Evolutionary conservation across 2,797 vertebrate species (phyloP).

Genomic region (Esox lucius): DNA sequence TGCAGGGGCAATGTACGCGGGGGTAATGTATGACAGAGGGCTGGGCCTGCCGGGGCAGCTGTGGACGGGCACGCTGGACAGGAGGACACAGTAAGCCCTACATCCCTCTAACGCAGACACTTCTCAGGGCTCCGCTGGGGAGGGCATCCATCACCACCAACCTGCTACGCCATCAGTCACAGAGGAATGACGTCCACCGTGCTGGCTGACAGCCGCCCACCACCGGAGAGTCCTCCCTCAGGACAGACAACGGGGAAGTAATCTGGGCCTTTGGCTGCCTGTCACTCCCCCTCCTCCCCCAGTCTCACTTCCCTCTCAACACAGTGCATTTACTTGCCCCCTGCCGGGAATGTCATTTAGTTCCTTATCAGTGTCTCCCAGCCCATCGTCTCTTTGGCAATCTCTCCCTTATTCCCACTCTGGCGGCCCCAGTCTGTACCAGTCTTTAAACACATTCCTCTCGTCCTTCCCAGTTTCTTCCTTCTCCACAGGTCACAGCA

Average conservation of each 20-base stretch:
- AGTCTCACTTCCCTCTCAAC: neutral
- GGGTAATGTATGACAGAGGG: conserved; percentile 36
- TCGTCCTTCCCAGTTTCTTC: neutral
- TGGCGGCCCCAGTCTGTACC: neutral
- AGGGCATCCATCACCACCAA: conserved; percentile 44
- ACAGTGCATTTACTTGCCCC: neutral
- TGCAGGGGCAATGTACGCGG: too few relatives aligned
- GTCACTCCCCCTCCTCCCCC: conserved; percentile 18
- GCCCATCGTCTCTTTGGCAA: conserved; percentile 4
- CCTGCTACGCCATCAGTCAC: conserved; percentile 53
- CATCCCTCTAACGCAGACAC: conserved; percentile 59
- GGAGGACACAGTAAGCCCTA: conserved; percentile 42
- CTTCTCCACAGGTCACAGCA: neutral
- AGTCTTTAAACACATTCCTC: neutral
- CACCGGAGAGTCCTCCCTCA: conserved; percentile 18
- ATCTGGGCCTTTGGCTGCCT: conserved; percentile 48
- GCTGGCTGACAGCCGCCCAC: conserved; percentile 16
- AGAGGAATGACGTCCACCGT: conserved; percentile 40
- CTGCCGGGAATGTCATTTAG: neutral
- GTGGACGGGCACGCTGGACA: too few relatives aligned
- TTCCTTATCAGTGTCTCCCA: neutral
- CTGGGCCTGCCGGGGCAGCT: too few relatives aligned
- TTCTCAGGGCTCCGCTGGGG: conserved; percentile 33
- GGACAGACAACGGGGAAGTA: conserved; percentile 49
- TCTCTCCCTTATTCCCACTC: neutral